phyloP scores from a whole-genome alignment of 2,888 invertebrate genomes.

The Andrena dorsata region DNA sequence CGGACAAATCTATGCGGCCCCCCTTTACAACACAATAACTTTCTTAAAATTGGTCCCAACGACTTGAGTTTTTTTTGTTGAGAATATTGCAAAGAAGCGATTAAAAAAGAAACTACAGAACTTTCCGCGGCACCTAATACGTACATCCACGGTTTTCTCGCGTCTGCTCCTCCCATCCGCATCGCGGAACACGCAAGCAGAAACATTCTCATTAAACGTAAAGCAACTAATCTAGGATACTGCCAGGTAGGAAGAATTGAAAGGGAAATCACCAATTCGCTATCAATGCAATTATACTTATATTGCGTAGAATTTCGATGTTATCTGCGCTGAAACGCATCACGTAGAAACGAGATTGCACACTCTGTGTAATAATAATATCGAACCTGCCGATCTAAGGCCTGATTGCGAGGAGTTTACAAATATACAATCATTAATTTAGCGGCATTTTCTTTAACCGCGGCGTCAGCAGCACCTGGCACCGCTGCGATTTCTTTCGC shows the following conservation, averaged over 20 bases:
- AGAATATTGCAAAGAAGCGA: too few species aligned
- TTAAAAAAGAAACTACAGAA: too few species aligned
- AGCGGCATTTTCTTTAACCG: not conserved
- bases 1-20: too few species aligned
- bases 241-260: conserved; percentile 22
- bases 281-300: conserved; percentile 43
- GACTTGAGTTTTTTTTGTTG: too few species aligned
- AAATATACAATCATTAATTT: conserved; percentile 38
- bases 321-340: conserved; percentile 27
- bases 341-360: conserved; percentile 32
- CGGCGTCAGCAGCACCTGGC: not conserved
- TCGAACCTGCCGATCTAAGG: not conserved
- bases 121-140: too few species aligned
- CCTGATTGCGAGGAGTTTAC: conserved; percentile 20
- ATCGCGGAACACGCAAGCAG: not conserved
- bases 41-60: too few species aligned
- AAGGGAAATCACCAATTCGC: conserved; percentile 9
- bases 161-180: not conserved
- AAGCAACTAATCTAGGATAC: conserved; percentile 31
- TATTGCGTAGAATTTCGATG: conserved; percentile 19
- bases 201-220: conserved; percentile 8
- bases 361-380: conserved; percentile 22
- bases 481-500: not conserved
- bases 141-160: not conserved
- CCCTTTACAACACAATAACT: too few species aligned